These are phyloP conservation scores for Sebastes kiyomatsui DNA, from an alignment of 2,797 vertebrate genomes.

Conservation along the genomic window DNA sequence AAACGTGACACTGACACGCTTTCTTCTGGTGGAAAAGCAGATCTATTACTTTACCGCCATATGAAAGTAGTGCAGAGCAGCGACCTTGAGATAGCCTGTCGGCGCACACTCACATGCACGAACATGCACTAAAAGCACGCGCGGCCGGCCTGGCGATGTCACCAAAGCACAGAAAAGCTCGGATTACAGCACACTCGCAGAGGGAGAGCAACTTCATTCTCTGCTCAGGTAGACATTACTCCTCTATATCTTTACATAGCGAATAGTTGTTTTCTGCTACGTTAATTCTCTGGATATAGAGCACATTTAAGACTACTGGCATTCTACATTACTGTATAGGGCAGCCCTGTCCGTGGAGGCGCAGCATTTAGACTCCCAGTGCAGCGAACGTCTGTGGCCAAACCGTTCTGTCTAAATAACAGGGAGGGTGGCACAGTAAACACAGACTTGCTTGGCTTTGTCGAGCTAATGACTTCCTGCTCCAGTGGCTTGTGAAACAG, in stretches of 20 bases:
- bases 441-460: constrained; percentile 74
- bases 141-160: neutral
- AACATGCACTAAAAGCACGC: neutral
- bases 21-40: fast-evolving
- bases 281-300: neutral
- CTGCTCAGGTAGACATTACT: neutral
- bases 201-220: neutral
- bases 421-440: constrained; percentile 72
- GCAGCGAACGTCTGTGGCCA: constrained; percentile 56
- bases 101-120: no score
- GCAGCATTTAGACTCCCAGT: constrained; percentile 30
- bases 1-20: no score
- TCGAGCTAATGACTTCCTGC: constrained; percentile 76
- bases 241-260: neutral
- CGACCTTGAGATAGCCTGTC: no score
- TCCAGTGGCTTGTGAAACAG: constrained; percentile 79
- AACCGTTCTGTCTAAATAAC: constrained; percentile 68
- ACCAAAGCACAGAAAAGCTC: neutral
- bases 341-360: constrained; percentile 8
- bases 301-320: neutral
- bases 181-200: neutral
- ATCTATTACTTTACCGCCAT: no score
- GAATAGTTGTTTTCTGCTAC: neutral
- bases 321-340: neutral
- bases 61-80: no score